phyloP scores from a whole-genome alignment of 1,140 invertebrate species.

The Linepithema humile region DNA sequence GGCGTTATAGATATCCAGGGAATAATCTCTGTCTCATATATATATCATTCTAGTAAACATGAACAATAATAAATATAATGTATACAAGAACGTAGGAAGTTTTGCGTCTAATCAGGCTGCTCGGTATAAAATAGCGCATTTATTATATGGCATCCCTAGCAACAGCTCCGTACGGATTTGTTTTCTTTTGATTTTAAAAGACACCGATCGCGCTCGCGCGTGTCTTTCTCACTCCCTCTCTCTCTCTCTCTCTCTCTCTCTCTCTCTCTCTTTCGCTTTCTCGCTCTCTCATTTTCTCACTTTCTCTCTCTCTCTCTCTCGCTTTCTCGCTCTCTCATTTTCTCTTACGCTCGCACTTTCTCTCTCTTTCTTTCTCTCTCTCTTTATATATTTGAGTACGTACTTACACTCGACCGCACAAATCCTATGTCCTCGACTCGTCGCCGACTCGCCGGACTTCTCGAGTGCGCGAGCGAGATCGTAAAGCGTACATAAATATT shows the following conservation, averaged over 20 bases:
- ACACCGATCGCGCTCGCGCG: slow-evolving; percentile 49
- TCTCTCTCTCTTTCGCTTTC: slow-evolving; percentile 14
- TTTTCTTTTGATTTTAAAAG: slow-evolving; percentile 71
- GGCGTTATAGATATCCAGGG: slow-evolving; percentile 82
- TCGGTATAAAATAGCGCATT: slow-evolving; percentile 81
- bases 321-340: slow-evolving; percentile 5
- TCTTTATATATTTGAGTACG: slow-evolving; percentile 45
- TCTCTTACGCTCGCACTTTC: no score
- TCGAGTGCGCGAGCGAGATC: slow-evolving; percentile 34
- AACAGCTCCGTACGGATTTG: slow-evolving; percentile 74
- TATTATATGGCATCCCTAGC: slow-evolving; percentile 79
- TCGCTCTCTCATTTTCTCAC: slow-evolving; percentile 1
- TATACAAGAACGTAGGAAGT: slow-evolving; percentile 82
- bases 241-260: not conserved
- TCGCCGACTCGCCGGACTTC: slow-evolving; percentile 41
- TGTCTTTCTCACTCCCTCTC: slow-evolving; percentile 13
- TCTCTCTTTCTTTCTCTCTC: slow-evolving; percentile 23
- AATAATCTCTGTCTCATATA: slow-evolving; percentile 82
- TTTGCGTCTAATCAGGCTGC: slow-evolving; percentile 82
- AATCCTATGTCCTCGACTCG: slow-evolving; percentile 44
- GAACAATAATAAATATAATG: slow-evolving; percentile 84
- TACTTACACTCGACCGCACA: slow-evolving; percentile 42
- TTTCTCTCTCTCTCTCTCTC: no score
- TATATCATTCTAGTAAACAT: slow-evolving; percentile 84
- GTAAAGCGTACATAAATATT: slow-evolving; percentile 57